Base-by-base conservation (phyloP, 1,140 invertebrate species). In the Zaprionus ornatus region DNA sequence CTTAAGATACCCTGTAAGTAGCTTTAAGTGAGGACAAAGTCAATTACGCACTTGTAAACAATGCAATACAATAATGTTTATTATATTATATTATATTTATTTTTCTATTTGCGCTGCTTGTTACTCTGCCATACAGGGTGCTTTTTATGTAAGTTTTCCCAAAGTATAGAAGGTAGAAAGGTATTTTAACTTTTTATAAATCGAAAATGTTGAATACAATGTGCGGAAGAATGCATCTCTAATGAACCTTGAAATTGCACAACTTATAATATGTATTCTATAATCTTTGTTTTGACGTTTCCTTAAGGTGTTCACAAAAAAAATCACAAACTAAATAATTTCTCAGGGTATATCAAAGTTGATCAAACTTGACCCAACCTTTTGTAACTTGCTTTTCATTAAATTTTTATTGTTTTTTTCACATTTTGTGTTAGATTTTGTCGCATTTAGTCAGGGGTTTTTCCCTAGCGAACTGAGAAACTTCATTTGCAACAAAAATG, bases 401-500 rank as follows among this genome's bases (percentile, higher is more conserved):
- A 45, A 17, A 45, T 17, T 55, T 65, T 69, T 48, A 48, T 19
- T 48, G n/a, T 42, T 25, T 50, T 65, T 50, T 45, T 29, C 4
- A 0, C 40, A 37, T 35, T 50, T 60, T 59, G 42, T 29, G 57
- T 17, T 62, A 21, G 45, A 55, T 54, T 66, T 35, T 35, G 29
- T 32, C 50, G 13, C 32, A 10, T 60, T 52, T 23, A 15, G 35
- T 10, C 23, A 56, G 57, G 65, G 74, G 74, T 72, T 88, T 88
- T 88, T 81, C 80, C 74, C 57, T 45, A 61, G 35, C 42, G 63
- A 57, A 35, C 59, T 63, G 35, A 60, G 35, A 60, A 72, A 62
- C 42, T 67, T 66, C 71, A 77, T 82, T 82, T 79, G 68, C 74
- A 59, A 56, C 66, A 77, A 57, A 72, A 77, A 74, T 79, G 74